Evolutionary conservation across 2,113 vertebrate genomes (phyloP), one percentile per base, ranked within the genome.

Genomic region (Poicephalus meyeri): DNA sequence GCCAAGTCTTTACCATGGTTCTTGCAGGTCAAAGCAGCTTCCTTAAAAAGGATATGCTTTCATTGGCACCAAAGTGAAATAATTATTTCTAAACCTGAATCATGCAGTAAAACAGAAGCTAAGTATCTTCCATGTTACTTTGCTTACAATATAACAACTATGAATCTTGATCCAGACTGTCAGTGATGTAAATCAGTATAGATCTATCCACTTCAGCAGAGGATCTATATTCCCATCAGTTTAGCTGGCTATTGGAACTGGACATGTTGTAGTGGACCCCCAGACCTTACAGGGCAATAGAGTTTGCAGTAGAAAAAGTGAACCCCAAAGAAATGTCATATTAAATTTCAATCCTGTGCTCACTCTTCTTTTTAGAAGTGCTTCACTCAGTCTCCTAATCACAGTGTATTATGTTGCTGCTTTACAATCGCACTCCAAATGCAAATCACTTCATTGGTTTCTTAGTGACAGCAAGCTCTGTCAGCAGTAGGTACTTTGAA

Each of bases 391-490:
- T 50, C 66, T 80, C 55, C 95, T 96, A 96, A 97, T 97, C 93
- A 96, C 72, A 66, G 81, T 58, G 86, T 88, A 77, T 94, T 97
- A 95, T 96, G 86, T 89, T 95, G 84, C 95, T 80, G 94, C 96
- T 91, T 95, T 55, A 74, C 94, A 96, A 94, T 86, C 95, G 95
- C 95, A 90, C 90, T 97, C 80, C 95, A 97, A 91, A 97, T 96
- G 86, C 65, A 88, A 94, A 95, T 89, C 55, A 65, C 77, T 92
- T 65, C 56, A 47, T 76, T 82, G 86, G 64, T 95, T 91, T 89
- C 94, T 93, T 76, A 92, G 82, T 86, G 88, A 91, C 92, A 88
- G 92, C 81, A 69, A 97, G 68, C 39, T 35, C 68, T 91, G 90
- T 66, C 61, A 96, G 86, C 86, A 96, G 95, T 52, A 73, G 93